A percentile compares a stretch with the other conserved stretches of the same genome.
phyloP scores from a whole-genome alignment of 2,797 vertebrate genomes.

The Spatula versicolor region DNA sequence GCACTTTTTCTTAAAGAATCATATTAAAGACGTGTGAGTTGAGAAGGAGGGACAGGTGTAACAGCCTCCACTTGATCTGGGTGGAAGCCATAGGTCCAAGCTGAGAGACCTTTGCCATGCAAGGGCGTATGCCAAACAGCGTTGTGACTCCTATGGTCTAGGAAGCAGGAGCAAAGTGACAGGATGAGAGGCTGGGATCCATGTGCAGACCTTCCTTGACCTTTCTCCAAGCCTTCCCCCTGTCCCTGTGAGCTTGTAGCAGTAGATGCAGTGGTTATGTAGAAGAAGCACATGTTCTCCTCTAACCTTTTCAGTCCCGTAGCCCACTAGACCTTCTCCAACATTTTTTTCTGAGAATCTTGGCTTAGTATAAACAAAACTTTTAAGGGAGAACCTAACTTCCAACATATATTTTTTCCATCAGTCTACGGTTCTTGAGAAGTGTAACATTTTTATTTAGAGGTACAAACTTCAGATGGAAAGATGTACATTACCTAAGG shows the following conservation, averaged over 20 bases:
- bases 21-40: neutral
- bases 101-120: neutral
- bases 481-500: neutral
- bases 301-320: neutral
- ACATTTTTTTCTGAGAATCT: neutral
- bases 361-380: neutral
- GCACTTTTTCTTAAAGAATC: neutral
- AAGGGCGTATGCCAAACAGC: neutral
- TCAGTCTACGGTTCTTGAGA: neutral
- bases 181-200: neutral
- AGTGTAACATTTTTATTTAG: neutral
- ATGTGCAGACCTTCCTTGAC: rapidly evolving
- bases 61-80: neutral
- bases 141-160: too few species aligned
- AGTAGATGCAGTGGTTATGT: neutral
- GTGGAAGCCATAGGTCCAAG: neutral
- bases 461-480: neutral
- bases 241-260: neutral
- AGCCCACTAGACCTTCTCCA: neutral
- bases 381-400: neutral
- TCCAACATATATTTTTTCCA: neutral
- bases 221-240: neutral
- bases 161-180: neutral
- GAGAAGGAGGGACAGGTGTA: neutral
- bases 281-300: neutral